phyloP scores from a whole-genome alignment of 2,113 vertebrate species.

The Diphyllodes magnificus region DNA sequence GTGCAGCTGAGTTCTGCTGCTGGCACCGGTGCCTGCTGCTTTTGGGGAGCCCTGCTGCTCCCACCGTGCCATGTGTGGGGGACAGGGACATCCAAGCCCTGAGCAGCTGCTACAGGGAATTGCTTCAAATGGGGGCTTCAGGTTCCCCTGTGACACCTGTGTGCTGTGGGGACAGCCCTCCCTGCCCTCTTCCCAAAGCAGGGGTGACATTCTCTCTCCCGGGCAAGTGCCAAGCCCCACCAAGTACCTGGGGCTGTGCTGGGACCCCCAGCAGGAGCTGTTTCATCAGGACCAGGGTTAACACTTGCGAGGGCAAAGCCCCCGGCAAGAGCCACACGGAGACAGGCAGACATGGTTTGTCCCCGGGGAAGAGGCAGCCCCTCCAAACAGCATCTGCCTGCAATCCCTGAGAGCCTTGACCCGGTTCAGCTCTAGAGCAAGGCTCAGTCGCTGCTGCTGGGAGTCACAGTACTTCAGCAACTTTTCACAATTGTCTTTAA shows the following conservation, averaged over 20 bases:
- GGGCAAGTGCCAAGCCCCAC: not conserved
- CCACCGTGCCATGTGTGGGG: accelerated
- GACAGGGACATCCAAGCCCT: accelerated
- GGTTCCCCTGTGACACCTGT: not conserved
- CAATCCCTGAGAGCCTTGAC: accelerated
- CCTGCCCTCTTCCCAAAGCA: not conserved
- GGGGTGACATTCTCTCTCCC: not conserved
- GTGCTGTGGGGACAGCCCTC: not conserved
- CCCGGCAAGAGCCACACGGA: not conserved
- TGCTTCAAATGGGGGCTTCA: not conserved
- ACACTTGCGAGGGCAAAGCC: accelerated
- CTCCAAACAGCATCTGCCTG: not conserved
- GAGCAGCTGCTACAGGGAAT: not conserved
- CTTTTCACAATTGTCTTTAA: not conserved
- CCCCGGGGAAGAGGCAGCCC: not conserved
- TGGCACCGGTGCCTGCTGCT: accelerated
- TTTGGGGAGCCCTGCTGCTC: not conserved
- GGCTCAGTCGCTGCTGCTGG: not conserved
- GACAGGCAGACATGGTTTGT: accelerated
- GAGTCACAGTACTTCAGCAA: not conserved
- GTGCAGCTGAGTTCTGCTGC: accelerated
- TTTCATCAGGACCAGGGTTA: not conserved
- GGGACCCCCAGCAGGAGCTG: accelerated
- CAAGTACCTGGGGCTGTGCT: not conserved
- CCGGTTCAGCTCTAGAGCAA: not conserved